These are phyloP conservation scores for Tinea pellionella DNA, from an alignment of 2,888 invertebrate genomes.

Conservation along the genomic window DNA sequence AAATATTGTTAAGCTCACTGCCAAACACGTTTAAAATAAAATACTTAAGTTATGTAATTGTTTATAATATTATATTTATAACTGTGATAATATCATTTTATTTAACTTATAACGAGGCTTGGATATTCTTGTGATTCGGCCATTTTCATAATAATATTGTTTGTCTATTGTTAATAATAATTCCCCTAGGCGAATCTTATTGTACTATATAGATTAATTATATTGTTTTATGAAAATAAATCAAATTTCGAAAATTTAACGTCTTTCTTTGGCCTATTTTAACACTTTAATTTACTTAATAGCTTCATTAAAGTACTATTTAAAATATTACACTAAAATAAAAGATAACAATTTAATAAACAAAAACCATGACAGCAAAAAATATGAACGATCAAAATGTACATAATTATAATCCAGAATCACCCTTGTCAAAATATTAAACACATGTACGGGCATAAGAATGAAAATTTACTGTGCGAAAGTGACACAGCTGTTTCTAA, in stretches of 20 bases:
- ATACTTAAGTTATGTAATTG: not conserved
- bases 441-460: slow-evolving; percentile 7
- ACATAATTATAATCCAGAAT: slow-evolving; percentile 2
- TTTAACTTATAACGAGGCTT: not conserved
- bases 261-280: not conserved
- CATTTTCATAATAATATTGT: not conserved
- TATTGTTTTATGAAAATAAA: slow-evolving; percentile 33
- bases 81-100: not conserved
- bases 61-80: slow-evolving; percentile 5
- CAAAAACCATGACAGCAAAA: too few relatives aligned
- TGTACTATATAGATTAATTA: slow-evolving; percentile 48
- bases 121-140: not conserved
- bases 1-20: too few relatives aligned
- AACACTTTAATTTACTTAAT: too few relatives aligned
- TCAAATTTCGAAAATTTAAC: not conserved
- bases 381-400: not conserved
- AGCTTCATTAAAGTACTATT: too few relatives aligned
- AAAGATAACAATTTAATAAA: too few relatives aligned
- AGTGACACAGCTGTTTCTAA: slow-evolving; percentile 16
- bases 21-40: too few relatives aligned
- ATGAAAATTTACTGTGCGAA: slow-evolving; percentile 9
- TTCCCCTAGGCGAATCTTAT: slow-evolving; percentile 30
- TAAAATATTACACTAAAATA: too few relatives aligned
- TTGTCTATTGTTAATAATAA: not conserved
- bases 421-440: slow-evolving; percentile 6